Percentiles rank a stretch among this genome's conserved stretches.
Evolutionary conservation across 30 jellyfish, hydroid and myxozoan species (phyloP).

Genomic region (Pelagia noctiluca): DNA sequence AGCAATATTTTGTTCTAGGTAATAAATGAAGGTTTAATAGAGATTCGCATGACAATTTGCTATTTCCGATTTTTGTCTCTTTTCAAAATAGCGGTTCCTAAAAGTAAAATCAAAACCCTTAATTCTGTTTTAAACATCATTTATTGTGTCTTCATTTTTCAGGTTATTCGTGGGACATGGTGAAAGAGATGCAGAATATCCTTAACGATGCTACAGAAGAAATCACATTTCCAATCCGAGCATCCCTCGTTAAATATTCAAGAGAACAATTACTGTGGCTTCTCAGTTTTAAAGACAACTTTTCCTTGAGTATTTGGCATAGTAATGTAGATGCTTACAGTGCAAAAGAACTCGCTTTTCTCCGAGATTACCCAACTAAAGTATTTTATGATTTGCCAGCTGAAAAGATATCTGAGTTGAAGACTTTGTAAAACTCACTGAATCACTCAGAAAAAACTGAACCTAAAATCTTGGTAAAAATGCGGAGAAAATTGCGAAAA

Average conservation of each 20-base stretch:
- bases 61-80: too few species aligned
- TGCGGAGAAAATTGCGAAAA: too few species aligned
- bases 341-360: constrained; percentile 46
- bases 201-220: constrained; percentile 38
- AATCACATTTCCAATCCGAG: constrained; percentile 94
- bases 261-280: constrained; percentile 82
- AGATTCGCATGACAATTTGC: too few species aligned
- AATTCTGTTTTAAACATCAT: too few species aligned
- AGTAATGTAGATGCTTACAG: constrained; percentile 71
- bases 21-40: too few species aligned
- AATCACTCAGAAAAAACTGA: not conserved
- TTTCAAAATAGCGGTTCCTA: too few species aligned
- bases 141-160: not conserved
- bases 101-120: too few species aligned
- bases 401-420: constrained; percentile 15
- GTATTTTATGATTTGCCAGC: constrained; percentile 90
- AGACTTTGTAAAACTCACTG: not conserved
- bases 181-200: constrained; percentile 59
- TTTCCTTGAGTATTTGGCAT: constrained; percentile 91
- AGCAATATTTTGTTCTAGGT: too few species aligned
- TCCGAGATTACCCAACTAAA: constrained; percentile 55
- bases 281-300: constrained; percentile 38
- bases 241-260: constrained; percentile 80
- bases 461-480: too few species aligned
- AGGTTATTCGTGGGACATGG: constrained; percentile 94